These are phyloP conservation scores for Notarius lentiginosus DNA, from an alignment of 2,113 vertebrate genomes.

Conservation along the genomic window DNA sequence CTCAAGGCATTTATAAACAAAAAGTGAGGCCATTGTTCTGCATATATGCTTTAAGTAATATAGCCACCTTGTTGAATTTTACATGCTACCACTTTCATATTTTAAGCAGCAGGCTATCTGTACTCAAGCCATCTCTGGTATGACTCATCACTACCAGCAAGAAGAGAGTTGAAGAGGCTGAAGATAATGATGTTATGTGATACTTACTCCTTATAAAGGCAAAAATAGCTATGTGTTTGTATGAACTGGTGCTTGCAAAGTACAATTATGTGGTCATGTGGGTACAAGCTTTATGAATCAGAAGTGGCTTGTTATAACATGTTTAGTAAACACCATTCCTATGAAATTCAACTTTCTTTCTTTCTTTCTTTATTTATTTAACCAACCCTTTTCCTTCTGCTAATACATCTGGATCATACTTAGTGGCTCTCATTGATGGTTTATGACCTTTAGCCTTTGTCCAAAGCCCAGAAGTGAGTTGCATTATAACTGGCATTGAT, in stretches of 20 bases:
- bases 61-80: neutral
- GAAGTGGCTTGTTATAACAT: neutral
- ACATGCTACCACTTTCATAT: neutral
- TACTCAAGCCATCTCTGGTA: neutral
- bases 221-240: neutral
- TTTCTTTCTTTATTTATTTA: neutral
- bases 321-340: neutral
- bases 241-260: neutral
- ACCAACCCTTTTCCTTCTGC: neutral
- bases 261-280: neutral
- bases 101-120: neutral
- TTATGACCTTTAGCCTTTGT: constrained; percentile 54
- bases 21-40: no score
- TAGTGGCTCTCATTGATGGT: constrained; percentile 19
- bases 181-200: neutral
- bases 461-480: constrained; percentile 16
- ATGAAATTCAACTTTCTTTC: constrained; percentile 15
- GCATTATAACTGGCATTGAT: constrained; percentile 39
- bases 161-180: neutral
- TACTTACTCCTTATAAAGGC: neutral
- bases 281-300: neutral
- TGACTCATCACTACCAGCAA: neutral
- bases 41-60: neutral
- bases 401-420: constrained; percentile 34
- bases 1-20: no score